A percentile compares a stretch with the other conserved stretches of the same genome.
phyloP scores from a whole-genome alignment of 2,113 vertebrate species.

The Phocoena sinus region DNA sequence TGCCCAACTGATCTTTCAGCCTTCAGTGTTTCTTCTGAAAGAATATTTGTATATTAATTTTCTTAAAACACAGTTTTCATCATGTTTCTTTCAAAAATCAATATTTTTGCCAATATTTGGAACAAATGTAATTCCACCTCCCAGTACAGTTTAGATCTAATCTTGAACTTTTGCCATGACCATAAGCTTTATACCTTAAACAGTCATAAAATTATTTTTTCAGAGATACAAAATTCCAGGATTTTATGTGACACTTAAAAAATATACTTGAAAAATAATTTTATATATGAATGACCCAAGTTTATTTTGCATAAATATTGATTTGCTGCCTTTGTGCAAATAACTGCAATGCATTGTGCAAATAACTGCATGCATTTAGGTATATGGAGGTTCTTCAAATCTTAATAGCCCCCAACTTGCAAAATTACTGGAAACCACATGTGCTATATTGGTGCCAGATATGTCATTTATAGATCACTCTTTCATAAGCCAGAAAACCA shows the following conservation, averaged over 20 bases:
- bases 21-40: constrained; percentile 18
- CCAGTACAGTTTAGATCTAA: not conserved
- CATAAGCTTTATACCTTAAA: not conserved
- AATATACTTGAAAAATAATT: constrained; percentile 7
- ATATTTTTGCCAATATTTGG: constrained; percentile 23
- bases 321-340: constrained; percentile 43
- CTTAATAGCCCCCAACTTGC: constrained; percentile 63
- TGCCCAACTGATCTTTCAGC: not conserved
- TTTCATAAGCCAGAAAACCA: constrained; percentile 55
- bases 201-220: constrained; percentile 33
- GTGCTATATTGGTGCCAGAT: constrained; percentile 34
- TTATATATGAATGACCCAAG: not conserved
- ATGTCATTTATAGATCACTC: constrained; percentile 47
- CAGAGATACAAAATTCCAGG: constrained; percentile 1
- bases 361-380: not conserved
- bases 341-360: not conserved
- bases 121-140: constrained; percentile 26
- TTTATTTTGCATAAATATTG: constrained; percentile 8
- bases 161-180: constrained; percentile 24
- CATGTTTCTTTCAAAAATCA: constrained; percentile 20
- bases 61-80: constrained; percentile 29
- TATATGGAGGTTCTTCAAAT: not conserved
- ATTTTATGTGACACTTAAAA: constrained; percentile 26
- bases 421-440: constrained; percentile 38
- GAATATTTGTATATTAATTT: constrained; percentile 20